Evolutionary conservation across 2,113 vertebrate species (phyloP), one percentile per base, ranked within the genome.

Genomic region (Romanogobio albipinnatus): DNA sequence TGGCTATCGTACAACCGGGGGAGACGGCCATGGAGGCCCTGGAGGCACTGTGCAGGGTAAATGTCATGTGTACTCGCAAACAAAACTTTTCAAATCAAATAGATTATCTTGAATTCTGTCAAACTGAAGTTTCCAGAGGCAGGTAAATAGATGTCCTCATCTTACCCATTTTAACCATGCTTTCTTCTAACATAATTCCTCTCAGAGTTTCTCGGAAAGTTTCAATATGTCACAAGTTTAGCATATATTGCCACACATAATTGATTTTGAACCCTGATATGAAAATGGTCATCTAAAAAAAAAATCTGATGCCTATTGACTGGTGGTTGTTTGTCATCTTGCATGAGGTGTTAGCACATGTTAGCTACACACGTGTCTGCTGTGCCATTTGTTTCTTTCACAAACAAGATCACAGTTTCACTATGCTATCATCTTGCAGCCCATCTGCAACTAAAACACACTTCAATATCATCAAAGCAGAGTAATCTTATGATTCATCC

Each of bases 31-130:
- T 95, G 89, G 97, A 99, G 8, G 94, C 96, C 59, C 92, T 99
- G 90, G 96, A 96, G 58, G 86, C 93, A 13, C 93, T 97, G 90
- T 99, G 98, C 93, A 97, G 97, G 98, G 98, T 99, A 95, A 85
- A 81, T 26, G n/a, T 14, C 10, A 53, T 36, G 61, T 9, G 2
- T 76, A 73, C 51, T 61, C 33, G 56, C 47, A 19, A 58, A 68
- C 53, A 85, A 14, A 81, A 47, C 56, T n/a, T n/a, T 58, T 47
- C 66, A 82, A 71, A 76, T 51, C 26, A 9, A 51, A 68, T 33
- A 68, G 11, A 39, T 58, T 36, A 29, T 5, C 22, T 45, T 74
- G 43, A 47, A 36, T 61, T 10, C 39, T 15, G 24, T 47, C 61
- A 78, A 13, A 84, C 22, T 45, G 24, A 76, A 45, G 36, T 62